Base-by-base conservation (phyloP, 2,888 invertebrate species). In the Drosophila dives region DNA sequence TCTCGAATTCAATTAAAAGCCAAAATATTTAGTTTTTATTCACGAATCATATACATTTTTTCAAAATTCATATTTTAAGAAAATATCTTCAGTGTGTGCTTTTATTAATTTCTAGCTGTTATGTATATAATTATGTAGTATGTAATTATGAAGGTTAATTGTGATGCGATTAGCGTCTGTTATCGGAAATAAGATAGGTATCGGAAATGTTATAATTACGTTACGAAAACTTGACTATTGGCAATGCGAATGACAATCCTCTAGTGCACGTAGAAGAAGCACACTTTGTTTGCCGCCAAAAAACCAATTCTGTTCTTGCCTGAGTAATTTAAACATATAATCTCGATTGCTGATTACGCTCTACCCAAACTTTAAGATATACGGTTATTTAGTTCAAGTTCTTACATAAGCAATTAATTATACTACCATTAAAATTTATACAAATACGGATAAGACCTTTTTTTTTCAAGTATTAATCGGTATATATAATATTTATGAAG, bases 91-190 rank as follows among this genome's bases (percentile, higher is more conserved):
- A n/a, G n/a, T n/a, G n/a, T n/a, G n/a, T n/a, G n/a, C n/a, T n/a
- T n/a, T n/a, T n/a, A n/a, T n/a, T n/a, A n/a, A n/a, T n/a, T 51
- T 58, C 64, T 62, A 59, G 62, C 58, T 72, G 49, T 53, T 77
- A 62, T 51, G 29, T 71, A 71, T 62, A 29, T 40, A 29, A 45
- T 34, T 56, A 48, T 33, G 15, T 72, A 72, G n/a, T n/a, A n/a
- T n/a, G n/a, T n/a, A n/a, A n/a, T n/a, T n/a, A n/a, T n/a, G n/a
- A n/a, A n/a, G 36, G 62, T 72, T 48, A 72, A 72, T 38, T 29
- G 42, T 50, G 61, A 7, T 60, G 45, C 51, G 45, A 38, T 12
- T 36, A 32, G 71, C 72, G 36, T 26, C 15, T 59, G 32, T 33
- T 40, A 71, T 68, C 59, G 68, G 20, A 33, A 53, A 45, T 53